Percentiles rank a stretch among this genome's conserved stretches.
phyloP scores from a whole-genome alignment of 2,797 vertebrate genomes.

The Scolopax rusticola region DNA sequence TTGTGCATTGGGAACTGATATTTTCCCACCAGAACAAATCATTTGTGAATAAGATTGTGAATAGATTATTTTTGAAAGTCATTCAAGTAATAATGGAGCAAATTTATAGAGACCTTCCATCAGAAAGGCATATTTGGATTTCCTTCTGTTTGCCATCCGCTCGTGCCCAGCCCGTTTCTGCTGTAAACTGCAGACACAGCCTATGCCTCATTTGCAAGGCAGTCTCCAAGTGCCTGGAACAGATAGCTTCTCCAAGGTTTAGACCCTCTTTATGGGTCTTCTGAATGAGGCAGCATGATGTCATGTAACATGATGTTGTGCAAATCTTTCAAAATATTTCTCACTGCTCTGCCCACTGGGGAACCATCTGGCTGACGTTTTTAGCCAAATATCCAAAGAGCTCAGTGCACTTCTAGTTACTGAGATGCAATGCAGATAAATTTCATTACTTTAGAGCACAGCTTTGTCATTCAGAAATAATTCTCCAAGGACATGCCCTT shows the following conservation, averaged over 20 bases:
- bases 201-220: constrained; percentile 2
- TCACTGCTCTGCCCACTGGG: neutral
- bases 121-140: neutral
- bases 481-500: neutral
- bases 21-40: neutral
- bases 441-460: constrained; percentile 8
- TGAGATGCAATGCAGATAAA: constrained; percentile 52
- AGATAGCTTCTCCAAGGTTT: neutral
- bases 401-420: constrained; percentile 44
- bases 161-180: neutral
- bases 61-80: neutral
- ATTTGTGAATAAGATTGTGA: neutral
- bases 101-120: neutral
- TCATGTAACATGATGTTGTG: constrained; percentile 74
- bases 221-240: neutral
- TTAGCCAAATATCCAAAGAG: constrained; percentile 49
- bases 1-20: neutral
- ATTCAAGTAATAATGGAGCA: neutral
- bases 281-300: constrained; percentile 68
- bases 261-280: constrained; percentile 28
- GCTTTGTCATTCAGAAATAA: constrained; percentile 45
- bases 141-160: neutral
- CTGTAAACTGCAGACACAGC: neutral
- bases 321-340: constrained; percentile 65
- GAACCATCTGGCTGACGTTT: constrained; percentile 63